phyloP scores from a whole-genome alignment of 2,888 invertebrate genomes.

The Archaeoteleia sp. region DNA sequence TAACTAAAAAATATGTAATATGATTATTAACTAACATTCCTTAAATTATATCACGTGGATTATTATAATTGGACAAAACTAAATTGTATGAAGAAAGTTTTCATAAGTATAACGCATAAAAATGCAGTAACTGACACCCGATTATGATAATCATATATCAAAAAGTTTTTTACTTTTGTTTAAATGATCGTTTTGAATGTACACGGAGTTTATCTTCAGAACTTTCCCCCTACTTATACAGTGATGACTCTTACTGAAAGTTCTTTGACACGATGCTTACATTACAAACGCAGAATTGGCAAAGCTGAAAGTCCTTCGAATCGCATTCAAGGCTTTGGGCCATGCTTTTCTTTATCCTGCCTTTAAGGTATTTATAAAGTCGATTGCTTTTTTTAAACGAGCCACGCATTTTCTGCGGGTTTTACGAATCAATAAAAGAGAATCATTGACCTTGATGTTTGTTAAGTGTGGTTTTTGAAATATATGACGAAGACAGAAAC shows the following conservation, averaged over 20 bases:
- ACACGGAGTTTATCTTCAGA: too few species aligned
- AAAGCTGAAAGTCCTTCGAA: not conserved
- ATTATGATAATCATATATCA: too few species aligned
- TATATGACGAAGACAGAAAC: not conserved
- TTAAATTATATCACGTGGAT: too few species aligned
- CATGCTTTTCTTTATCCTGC: slow-evolving; percentile 5
- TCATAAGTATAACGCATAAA: too few species aligned
- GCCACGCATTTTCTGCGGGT: slow-evolving; percentile 1
- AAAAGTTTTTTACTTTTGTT: too few species aligned
- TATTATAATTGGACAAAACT: too few species aligned
- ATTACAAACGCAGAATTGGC: not conserved
- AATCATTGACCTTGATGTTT: slow-evolving; percentile 5
- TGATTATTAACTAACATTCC: too few species aligned
- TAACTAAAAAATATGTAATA: too few species aligned
- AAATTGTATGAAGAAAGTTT: too few species aligned
- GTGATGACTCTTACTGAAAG: not conserved
- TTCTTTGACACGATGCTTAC: slow-evolving; percentile 6
- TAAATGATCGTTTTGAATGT: too few species aligned
- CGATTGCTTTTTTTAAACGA: not conserved
- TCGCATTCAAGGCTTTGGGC: slow-evolving; percentile 1
- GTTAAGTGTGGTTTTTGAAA: not conserved
- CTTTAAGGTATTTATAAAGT: slow-evolving; percentile 7
- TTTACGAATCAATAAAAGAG: slow-evolving; percentile 3
- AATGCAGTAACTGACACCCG: too few species aligned
- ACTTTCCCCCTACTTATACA: not conserved